These are phyloP conservation scores for Brachyopa scutellaris DNA, from an alignment of 2,888 invertebrate species.

Conservation along the genomic window DNA sequence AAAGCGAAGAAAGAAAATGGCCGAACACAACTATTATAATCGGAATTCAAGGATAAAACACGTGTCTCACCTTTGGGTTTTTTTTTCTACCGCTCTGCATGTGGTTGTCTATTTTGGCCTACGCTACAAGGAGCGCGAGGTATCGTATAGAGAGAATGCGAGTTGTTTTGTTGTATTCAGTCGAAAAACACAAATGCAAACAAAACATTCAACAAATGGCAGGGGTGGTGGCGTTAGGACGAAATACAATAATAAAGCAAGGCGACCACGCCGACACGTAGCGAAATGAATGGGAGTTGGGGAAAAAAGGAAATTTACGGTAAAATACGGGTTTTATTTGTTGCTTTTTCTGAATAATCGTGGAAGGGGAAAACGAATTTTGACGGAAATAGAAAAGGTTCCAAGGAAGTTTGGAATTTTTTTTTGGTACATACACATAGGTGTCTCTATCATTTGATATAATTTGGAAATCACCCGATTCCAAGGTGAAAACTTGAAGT, in stretches of 20 bases:
- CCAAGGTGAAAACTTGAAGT: too few relatives aligned
- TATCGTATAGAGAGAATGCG: not conserved
- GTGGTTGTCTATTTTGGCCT: slow-evolving; percentile 36
- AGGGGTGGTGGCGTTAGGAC: not conserved
- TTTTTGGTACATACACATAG: too few relatives aligned
- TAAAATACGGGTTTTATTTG: slow-evolving; percentile 2
- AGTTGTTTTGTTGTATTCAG: slow-evolving; percentile 36
- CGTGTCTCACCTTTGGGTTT: slow-evolving; percentile 34
- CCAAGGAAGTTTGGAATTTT: too few relatives aligned
- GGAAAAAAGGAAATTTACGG: not conserved
- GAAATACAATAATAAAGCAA: not conserved
- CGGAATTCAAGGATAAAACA: slow-evolving; percentile 51
- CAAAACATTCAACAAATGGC: slow-evolving; percentile 66
- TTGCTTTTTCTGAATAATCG: too few relatives aligned
- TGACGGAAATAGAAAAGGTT: too few relatives aligned
- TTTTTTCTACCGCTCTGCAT: slow-evolving; percentile 9
- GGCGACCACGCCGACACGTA: too few relatives aligned
- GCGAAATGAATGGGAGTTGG: too few relatives aligned
- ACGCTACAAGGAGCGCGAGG: not conserved
- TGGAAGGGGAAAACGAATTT: not conserved
- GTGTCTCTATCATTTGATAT: too few relatives aligned
- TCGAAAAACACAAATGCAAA: slow-evolving; percentile 55
- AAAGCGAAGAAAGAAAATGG: slow-evolving; percentile 26
- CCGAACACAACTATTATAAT: slow-evolving; percentile 54
- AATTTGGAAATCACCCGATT: too few relatives aligned